Percentiles rank a stretch among this genome's conserved stretches.
These are phyloP conservation scores for Nephrotoma appendiculata DNA, from an alignment of 2,888 invertebrate genomes.

Conservation along the genomic window DNA sequence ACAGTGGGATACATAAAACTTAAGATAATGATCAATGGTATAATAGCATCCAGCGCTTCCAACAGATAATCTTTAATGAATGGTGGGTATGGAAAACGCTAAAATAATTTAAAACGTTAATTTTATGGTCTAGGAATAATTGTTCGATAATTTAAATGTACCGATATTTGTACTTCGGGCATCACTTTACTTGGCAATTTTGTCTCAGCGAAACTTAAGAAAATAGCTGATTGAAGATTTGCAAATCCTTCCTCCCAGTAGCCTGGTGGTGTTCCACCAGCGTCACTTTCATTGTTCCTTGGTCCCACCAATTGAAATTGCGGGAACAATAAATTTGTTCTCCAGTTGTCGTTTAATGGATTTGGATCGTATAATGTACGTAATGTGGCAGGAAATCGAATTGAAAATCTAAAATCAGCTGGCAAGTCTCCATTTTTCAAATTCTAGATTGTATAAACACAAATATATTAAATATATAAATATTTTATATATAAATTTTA, in stretches of 20 bases:
- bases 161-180: not conserved
- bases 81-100: slow-evolving; percentile 58
- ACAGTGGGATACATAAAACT: slow-evolving; percentile 70
- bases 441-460: not conserved
- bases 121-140: not conserved
- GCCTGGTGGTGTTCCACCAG: slow-evolving; percentile 48
- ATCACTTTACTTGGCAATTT: slow-evolving; percentile 7
- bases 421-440: slow-evolving; percentile 18
- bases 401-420: slow-evolving; percentile 35
- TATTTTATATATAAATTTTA: slow-evolving; percentile 25
- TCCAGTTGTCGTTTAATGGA: slow-evolving; percentile 36
- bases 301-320: slow-evolving; percentile 52
- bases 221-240: slow-evolving; percentile 44
- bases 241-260: slow-evolving; percentile 46
- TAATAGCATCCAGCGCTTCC: slow-evolving; percentile 44
- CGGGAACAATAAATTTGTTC: slow-evolving; percentile 51
- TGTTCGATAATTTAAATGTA: not conserved
- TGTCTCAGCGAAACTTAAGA: slow-evolving; percentile 34
- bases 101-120: slow-evolving; percentile 10
- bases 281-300: slow-evolving; percentile 33
- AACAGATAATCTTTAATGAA: slow-evolving; percentile 53
- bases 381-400: slow-evolving; percentile 52
- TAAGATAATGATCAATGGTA: slow-evolving; percentile 63
- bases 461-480: too few relatives aligned
- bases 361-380: slow-evolving; percentile 23